These are phyloP conservation scores for Tanypteryx hageni DNA, from an alignment of 2,888 invertebrate species.

Conservation along the genomic window DNA sequence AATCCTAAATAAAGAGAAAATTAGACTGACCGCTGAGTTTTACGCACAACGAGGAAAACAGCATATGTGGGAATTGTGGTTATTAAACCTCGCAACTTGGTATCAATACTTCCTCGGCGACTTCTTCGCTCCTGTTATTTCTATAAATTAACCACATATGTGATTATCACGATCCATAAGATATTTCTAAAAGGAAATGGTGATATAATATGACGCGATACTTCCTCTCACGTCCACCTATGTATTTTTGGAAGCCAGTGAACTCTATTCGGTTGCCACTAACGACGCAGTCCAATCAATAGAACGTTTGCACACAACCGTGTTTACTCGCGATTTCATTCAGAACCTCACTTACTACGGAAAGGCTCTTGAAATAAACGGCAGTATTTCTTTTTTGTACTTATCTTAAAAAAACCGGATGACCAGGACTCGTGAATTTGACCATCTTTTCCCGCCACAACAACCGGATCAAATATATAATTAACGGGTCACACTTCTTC, in stretches of 20 bases:
- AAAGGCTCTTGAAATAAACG: not conserved
- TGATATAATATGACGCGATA: not conserved
- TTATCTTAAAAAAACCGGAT: not conserved
- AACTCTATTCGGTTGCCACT: not conserved
- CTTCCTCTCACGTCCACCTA: not conserved
- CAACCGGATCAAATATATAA: not conserved
- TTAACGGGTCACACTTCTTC: not conserved
- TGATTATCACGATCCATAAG: too few relatives aligned
- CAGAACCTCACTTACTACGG: not conserved
- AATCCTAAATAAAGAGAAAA: too few relatives aligned
- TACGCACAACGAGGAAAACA: too few relatives aligned
- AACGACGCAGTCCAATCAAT: constrained; percentile 27
- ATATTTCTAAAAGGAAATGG: too few relatives aligned
- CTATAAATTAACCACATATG: too few relatives aligned
- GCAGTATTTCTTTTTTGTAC: not conserved
- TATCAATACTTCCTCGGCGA: too few relatives aligned
- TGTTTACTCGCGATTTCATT: not conserved
- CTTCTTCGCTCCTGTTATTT: too few relatives aligned
- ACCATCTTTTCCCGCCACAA: constrained; percentile 17
- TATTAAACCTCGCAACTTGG: too few relatives aligned
- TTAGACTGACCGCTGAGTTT: too few relatives aligned
- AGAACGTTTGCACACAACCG: not conserved
- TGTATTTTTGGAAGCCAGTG: not conserved
- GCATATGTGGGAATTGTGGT: too few relatives aligned
- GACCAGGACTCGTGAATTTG: not conserved